phyloP scores from a whole-genome alignment of 2,888 invertebrate species.

The Steinernema hermaphroditum region DNA sequence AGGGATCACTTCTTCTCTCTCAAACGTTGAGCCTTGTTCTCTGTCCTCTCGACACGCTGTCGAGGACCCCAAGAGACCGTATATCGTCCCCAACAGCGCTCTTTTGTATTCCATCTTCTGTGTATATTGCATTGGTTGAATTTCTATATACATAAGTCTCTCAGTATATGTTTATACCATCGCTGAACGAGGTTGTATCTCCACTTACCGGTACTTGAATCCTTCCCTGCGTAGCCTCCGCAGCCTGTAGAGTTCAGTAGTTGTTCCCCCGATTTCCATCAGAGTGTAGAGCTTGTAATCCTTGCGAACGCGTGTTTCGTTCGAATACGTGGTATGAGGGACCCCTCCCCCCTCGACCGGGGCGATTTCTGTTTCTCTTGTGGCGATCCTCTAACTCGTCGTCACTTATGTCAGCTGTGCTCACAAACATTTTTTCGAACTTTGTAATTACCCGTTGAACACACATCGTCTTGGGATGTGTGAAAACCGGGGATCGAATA shows the following conservation, averaged over 20 bases:
- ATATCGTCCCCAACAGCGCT: slow-evolving; percentile 19
- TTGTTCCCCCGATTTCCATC: neutral
- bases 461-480: neutral
- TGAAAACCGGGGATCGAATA: slow-evolving; percentile 16
- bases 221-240: slow-evolving; percentile 10
- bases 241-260: neutral
- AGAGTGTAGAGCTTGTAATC: slow-evolving; percentile 28
- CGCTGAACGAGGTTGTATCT: slow-evolving; percentile 30
- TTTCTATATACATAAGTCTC: neutral
- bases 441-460: neutral
- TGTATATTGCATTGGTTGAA: neutral
- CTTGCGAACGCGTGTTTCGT: slow-evolving; percentile 19
- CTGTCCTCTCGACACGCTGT: neutral
- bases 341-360: neutral
- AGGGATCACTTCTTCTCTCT: slow-evolving; percentile 19
- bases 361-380: slow-evolving; percentile 16
- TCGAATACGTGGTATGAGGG: slow-evolving; percentile 26
- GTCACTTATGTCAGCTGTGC: slow-evolving; percentile 20
- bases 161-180: slow-evolving; percentile 4
- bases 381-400: slow-evolving; percentile 24
- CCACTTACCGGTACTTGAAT: slow-evolving; percentile 29
- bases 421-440: neutral
- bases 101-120: neutral
- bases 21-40: slow-evolving; percentile 21
- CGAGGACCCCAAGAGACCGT: neutral